phyloP scores from a whole-genome alignment of 1,140 invertebrate genomes.

The Metaphire vulgaris region DNA sequence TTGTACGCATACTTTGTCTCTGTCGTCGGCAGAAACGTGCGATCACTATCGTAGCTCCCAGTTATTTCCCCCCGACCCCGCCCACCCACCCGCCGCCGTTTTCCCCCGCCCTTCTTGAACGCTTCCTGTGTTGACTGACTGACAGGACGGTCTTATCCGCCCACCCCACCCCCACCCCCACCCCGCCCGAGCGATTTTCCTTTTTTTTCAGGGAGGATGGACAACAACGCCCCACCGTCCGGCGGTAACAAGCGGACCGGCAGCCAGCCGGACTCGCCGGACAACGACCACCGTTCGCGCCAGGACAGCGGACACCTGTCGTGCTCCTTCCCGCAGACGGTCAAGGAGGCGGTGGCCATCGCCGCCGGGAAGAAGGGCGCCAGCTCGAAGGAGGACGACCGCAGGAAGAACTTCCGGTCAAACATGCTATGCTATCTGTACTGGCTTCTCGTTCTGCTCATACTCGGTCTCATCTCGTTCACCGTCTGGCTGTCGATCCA shows the following conservation, averaged over 20 bases:
- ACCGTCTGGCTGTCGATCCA: conserved; percentile 19
- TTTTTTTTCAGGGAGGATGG: no score
- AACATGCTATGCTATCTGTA: conserved; percentile 23
- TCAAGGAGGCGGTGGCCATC: conserved; percentile 22
- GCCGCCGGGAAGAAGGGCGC: conserved; percentile 22
- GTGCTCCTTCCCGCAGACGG: conserved; percentile 13
- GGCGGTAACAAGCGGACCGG: background rate
- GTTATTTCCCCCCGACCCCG: no score
- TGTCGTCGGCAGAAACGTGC: no score
- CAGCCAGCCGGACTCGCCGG: background rate
- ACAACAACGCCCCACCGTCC: background rate
- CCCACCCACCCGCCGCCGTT: no score
- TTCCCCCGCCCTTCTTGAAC: no score
- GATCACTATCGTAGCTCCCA: no score
- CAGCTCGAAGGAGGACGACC: conserved; percentile 19
- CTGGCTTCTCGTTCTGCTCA: conserved; percentile 20
- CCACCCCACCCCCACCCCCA: background rate
- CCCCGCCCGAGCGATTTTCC: no score
- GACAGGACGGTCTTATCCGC: background rate
- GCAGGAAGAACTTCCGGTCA: conserved; percentile 10
- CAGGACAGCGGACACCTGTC: conserved; percentile 60
- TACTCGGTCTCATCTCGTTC: conserved; percentile 16
- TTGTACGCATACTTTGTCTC: no score
- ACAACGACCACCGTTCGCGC: background rate
- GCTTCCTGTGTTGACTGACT: no score